A percentile compares a stretch with the other conserved stretches of the same genome.
These are phyloP conservation scores for Vipera ursinii DNA, from an alignment of 2,797 vertebrate species.

Conservation along the genomic window DNA sequence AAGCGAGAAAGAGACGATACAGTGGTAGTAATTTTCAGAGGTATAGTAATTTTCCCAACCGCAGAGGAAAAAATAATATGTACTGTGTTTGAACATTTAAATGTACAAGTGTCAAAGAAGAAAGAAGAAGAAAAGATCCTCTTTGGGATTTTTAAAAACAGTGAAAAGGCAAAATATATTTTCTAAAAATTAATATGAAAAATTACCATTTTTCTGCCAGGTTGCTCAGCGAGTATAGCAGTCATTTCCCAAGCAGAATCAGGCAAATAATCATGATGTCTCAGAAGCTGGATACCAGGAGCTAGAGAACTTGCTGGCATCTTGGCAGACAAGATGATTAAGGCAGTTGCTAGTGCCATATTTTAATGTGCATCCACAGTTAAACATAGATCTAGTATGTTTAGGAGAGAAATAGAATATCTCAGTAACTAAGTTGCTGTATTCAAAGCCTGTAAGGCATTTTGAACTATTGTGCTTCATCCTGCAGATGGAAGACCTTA, in stretches of 20 bases:
- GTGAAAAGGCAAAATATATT: not conserved
- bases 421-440: not conserved
- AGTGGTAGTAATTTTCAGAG: not conserved
- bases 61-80: not conserved
- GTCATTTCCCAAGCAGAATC: not conserved
- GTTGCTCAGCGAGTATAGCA: not conserved
- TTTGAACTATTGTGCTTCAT: not conserved
- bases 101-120: not conserved
- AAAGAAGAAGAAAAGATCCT: not conserved
- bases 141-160: not conserved
- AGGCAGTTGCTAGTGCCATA: not conserved
- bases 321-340: not conserved
- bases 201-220: not conserved
- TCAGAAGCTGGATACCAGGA: not conserved
- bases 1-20: not conserved
- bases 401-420: not conserved
- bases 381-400: not conserved
- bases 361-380: not conserved
- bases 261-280: not conserved
- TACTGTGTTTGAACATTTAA: not conserved
- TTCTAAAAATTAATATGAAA: not conserved
- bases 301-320: not conserved
- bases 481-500: not conserved
- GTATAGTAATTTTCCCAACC: not conserved
- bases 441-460: not conserved